Evolutionary conservation across 2,888 invertebrate species (phyloP), one percentile per base, ranked within the genome.

Genomic region (Carpatolechia fugitivella): DNA sequence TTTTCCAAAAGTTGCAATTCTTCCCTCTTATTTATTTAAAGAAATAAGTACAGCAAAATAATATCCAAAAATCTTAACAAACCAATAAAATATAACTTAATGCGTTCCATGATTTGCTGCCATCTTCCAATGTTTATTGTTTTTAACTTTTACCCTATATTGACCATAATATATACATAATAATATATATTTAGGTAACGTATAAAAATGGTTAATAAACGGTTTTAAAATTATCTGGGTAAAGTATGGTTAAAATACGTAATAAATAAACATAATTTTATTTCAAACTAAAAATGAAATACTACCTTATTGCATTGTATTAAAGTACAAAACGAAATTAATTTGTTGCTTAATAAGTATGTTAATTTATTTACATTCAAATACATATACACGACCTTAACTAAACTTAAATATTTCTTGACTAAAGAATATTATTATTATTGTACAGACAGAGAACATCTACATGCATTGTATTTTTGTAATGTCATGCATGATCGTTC

Each of bases 311-410:
- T 20, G 52, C 29, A 65, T 61, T 64, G 65, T 62, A 62, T 63
- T 62, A 65, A 69, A 69, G 69, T 72, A 72, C 60, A 74, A 75
- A 74, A 75, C 60, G 56, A 68, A 59, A 61, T 60, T 60, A 59
- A 52, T 50, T 61, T 16, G 13, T 18, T 29, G 14, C 38, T 54
- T 60, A 62, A 59, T 61, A 61, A 58, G 56, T 62, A 64, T 57
- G 53, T 59, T 61, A 61, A 62, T 53, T 63, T 67, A 66, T 61
- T 68, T 67, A 72, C 63, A 71, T 68, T 63, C 67, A 64, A 18
- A 38, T 62, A 60, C 49, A 44, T 54, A 54, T 36, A 50, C 33
- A 48, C n/a, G 51, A 65, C 59, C 61, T 66, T 64, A 72, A 54
- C 59, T 58, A 67, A 63, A 59, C 69, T 69, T 72, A 69, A 51